Base-by-base conservation (phyloP, 2,888 invertebrate genomes). In the Phragmatobia fuliginosa region DNA sequence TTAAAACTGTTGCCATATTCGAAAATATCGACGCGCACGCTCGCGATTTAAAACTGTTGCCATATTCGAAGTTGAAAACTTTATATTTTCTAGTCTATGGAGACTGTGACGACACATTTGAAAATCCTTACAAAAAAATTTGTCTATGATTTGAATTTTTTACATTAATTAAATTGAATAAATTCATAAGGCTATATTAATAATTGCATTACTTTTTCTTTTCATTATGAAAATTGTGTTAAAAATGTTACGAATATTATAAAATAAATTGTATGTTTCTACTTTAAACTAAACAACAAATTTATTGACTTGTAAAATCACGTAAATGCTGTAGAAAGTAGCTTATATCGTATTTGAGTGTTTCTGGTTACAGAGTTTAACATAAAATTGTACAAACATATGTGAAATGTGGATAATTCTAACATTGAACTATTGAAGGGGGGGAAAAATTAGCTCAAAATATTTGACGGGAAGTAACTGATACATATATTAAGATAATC, bases 31-130 rank as follows among this genome's bases (percentile, higher is more conserved):
- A 73, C 72, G 65, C 75, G 56, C 36, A 21, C 76, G 72, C 59
- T 68, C 72, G 78, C 73, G 10, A 36, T 68, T 61, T 63, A 64
- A 62, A 56, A 73, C 64, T 36, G 36, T 60, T 65, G 41, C 45
- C 41, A 73, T 74, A 80, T 78, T 75, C 80, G 80, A 80, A 80
- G 80, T 82, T 78, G 83, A 72, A 71, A 58, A n/a, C n/a, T n/a
- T 31, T 32, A 62, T 41, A 28, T 21, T 18, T 52, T 56, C 10
- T 52, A 56, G 25, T 14, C 28, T 28, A 16, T 56, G 41, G 10
- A 28, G 28, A 38, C 25, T 28, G 62, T 62, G 31, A 41, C 38
- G 56, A 16, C 25, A 56, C 56, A 52, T 7, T n/a, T 36, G 18
- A 38, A 38, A 62, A 62, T 41, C 31, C 41, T 41, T 62, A 41